These are phyloP conservation scores for Scaptodrosophila lebanonensis DNA, from an alignment of 1,140 invertebrate genomes.

Conservation along the genomic window DNA sequence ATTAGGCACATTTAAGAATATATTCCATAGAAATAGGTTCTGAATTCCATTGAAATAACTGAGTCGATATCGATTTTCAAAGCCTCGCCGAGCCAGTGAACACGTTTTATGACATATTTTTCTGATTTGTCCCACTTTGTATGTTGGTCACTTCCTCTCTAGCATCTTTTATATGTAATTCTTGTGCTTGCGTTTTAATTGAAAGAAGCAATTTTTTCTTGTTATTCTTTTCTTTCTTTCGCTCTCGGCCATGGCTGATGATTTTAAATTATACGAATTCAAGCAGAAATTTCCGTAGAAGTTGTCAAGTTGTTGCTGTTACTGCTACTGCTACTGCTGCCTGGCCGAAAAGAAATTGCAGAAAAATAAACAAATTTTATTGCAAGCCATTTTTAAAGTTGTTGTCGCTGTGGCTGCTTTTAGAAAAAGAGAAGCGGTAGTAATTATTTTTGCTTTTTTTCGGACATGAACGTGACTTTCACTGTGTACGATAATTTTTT, in stretches of 20 bases:
- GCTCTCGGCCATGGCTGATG: not conserved
- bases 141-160: constrained; percentile 36
- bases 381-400: constrained; percentile 3
- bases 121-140: constrained; percentile 39
- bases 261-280: constrained; percentile 17
- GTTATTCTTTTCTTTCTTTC: constrained; percentile 18
- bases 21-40: too few species aligned
- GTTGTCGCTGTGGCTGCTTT: too few species aligned
- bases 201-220: constrained; percentile 21
- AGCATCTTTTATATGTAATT: constrained; percentile 20
- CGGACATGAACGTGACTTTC: constrained; percentile 34
- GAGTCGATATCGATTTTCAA: too few species aligned
- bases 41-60: too few species aligned
- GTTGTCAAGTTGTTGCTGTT: constrained; percentile 11
- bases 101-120: constrained; percentile 12
- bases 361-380: constrained; percentile 7
- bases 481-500: constrained; percentile 34
- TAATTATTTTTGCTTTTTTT: too few species aligned
- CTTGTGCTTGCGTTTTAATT: constrained; percentile 25
- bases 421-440: too few species aligned
- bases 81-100: too few species aligned
- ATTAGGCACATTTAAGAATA: too few species aligned
- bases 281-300: constrained; percentile 18
- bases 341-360: not conserved
- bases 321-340: too few species aligned